Conservation (phyloP, 1,140 invertebrate genomes). For the Pogonomyrmex barbatus region DNA sequence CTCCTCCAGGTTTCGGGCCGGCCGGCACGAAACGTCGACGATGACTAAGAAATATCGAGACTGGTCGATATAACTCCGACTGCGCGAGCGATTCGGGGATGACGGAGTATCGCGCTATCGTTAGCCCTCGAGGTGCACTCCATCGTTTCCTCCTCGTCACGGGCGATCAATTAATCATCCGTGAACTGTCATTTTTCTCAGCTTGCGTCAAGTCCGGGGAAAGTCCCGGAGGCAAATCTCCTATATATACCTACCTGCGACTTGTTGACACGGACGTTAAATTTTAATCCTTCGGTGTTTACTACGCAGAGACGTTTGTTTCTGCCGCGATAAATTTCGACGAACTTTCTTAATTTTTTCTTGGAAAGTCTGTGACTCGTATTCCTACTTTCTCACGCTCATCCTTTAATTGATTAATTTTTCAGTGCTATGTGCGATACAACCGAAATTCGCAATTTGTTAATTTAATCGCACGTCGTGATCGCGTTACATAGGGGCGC, state of each 20-base stretch:
- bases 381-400: slow-evolving; percentile 27
- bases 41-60: slow-evolving; percentile 70
- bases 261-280: slow-evolving; percentile 13
- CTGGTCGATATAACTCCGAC: slow-evolving; percentile 67
- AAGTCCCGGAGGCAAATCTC: neutral
- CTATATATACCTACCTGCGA: neutral
- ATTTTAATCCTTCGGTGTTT: slow-evolving; percentile 33
- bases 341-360: slow-evolving; percentile 33
- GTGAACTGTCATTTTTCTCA: neutral
- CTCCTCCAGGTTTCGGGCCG: neutral
- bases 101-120: slow-evolving; percentile 26
- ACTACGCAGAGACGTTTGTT: neutral
- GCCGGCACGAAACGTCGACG: slow-evolving; percentile 41
- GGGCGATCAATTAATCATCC: slow-evolving; percentile 49
- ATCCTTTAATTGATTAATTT: slow-evolving; percentile 27
- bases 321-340: neutral
- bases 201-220: neutral
- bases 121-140: slow-evolving; percentile 7
- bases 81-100: slow-evolving; percentile 29
- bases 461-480: neutral
- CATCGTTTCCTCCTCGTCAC: slow-evolving; percentile 36
- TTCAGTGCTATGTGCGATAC: neutral
- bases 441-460: slow-evolving; percentile 12
- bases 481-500: neutral
- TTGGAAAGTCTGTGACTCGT: slow-evolving; percentile 15